These are phyloP conservation scores for Drosophila burlai DNA, from an alignment of 1,140 invertebrate species.

Conservation along the genomic window DNA sequence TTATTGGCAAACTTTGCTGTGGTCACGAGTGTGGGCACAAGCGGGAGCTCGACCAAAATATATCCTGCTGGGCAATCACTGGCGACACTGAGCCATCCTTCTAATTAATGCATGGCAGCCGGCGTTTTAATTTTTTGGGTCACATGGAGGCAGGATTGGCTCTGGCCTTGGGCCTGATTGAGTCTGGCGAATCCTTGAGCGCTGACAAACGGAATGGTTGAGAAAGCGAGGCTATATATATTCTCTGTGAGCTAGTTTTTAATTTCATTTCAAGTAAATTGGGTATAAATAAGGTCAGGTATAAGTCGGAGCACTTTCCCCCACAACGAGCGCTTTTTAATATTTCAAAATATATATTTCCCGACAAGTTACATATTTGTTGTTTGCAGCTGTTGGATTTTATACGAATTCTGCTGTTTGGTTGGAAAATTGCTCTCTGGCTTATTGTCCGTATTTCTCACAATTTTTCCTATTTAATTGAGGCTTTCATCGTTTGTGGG, in stretches of 20 bases:
- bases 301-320: neutral
- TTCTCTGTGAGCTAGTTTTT: neutral
- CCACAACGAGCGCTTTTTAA: neutral
- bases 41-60: conserved; percentile 1
- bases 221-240: neutral
- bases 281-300: neutral
- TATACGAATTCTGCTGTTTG: conserved; percentile 1
- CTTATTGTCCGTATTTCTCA: neutral
- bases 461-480: conserved; percentile 2
- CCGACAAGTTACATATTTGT: neutral
- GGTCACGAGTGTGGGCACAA: conserved; percentile 2
- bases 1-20: conserved; percentile 75
- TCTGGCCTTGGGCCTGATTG: conserved; percentile 37
- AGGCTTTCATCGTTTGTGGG: neutral
- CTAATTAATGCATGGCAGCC: conserved; percentile 14
- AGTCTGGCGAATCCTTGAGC: conserved; percentile 13
- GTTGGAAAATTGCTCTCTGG: neutral
- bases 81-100: neutral
- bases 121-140: conserved; percentile 1
- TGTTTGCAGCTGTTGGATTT: neutral
- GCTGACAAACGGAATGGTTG: conserved; percentile 17
- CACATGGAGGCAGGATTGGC: neutral
- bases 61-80: conserved; percentile 1
- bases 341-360: neutral
- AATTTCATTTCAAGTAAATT: neutral